phyloP scores from a whole-genome alignment of 1,140 invertebrate genomes.

The Oncopeltus fasciatus region DNA sequence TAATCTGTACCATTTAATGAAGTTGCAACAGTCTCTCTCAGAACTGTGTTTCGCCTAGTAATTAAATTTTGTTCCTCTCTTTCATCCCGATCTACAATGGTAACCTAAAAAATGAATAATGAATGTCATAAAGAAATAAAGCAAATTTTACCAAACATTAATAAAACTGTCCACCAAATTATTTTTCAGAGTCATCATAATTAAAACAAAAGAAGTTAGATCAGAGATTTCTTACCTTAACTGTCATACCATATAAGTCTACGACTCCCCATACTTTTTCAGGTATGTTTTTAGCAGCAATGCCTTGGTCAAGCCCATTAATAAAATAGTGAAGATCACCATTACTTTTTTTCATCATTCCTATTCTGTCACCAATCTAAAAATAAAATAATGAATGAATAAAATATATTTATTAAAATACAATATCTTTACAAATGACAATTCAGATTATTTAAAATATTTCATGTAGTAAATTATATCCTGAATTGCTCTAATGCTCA shows the following conservation, averaged over 20 bases:
- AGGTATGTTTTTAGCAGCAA: conserved; percentile 66
- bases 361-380: conserved; percentile 74
- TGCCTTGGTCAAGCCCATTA: conserved; percentile 82
- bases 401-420: too few species aligned
- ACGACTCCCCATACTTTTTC: conserved; percentile 77
- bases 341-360: conserved; percentile 65
- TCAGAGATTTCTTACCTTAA: conserved; percentile 50
- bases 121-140: too few species aligned
- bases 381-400: too few species aligned
- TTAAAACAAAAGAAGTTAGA: too few species aligned
- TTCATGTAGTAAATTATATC: too few species aligned
- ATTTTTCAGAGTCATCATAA: too few species aligned
- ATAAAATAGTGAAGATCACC: conserved; percentile 86
- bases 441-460: too few species aligned
- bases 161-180: too few species aligned
- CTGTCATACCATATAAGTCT: conserved; percentile 92
- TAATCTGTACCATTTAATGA: conserved; percentile 1
- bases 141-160: too few species aligned
- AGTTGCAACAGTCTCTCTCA: conserved; percentile 31
- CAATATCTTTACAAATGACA: too few species aligned
- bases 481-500: too few species aligned
- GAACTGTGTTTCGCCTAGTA: conserved; percentile 48
- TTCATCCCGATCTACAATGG: conserved; percentile 65
- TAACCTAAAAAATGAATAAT: conserved; percentile 40
- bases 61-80: conserved; percentile 61